Conservation (phyloP, 1,140 invertebrate species). For the Cheumatopsyche charites region DNA sequence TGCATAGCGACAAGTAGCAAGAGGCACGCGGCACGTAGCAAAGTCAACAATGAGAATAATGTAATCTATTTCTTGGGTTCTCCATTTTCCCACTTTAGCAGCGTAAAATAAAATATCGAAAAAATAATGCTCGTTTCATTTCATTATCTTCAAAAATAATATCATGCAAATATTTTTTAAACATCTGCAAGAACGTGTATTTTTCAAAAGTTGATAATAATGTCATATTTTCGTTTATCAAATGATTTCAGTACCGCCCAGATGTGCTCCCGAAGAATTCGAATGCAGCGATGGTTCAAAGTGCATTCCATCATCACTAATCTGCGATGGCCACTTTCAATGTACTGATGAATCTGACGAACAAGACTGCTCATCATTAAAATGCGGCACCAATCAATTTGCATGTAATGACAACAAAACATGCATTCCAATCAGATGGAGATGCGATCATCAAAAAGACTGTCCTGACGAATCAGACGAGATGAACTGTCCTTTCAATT, state of each 20-base stretch:
- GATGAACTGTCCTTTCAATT: background rate
- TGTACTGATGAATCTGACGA: background rate
- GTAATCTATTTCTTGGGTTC: too few relatives aligned
- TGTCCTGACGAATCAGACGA: conserved; percentile 1
- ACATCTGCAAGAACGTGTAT: too few relatives aligned
- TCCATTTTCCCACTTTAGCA: too few relatives aligned
- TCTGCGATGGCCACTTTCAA: background rate
- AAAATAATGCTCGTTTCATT: too few relatives aligned
- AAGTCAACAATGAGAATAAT: too few relatives aligned
- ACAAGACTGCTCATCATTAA: background rate
- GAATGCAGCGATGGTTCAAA: background rate
- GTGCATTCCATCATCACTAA: background rate
- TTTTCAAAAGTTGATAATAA: too few relatives aligned
- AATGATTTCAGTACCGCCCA: background rate
- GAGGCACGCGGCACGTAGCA: too few relatives aligned
- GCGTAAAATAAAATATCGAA: too few relatives aligned
- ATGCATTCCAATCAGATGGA: background rate
- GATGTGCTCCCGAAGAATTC: background rate
- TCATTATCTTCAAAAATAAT: too few relatives aligned
- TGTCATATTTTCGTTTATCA: too few relatives aligned
- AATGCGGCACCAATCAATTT: background rate
- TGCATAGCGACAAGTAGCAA: too few relatives aligned
- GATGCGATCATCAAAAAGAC: background rate
- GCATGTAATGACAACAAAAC: conserved; percentile 48
- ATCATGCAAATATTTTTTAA: too few relatives aligned